A percentile compares a stretch with the other conserved stretches of the same genome.
Conservation (phyloP, 2,113 vertebrate genomes). For the Hepsetus odoe region DNA sequence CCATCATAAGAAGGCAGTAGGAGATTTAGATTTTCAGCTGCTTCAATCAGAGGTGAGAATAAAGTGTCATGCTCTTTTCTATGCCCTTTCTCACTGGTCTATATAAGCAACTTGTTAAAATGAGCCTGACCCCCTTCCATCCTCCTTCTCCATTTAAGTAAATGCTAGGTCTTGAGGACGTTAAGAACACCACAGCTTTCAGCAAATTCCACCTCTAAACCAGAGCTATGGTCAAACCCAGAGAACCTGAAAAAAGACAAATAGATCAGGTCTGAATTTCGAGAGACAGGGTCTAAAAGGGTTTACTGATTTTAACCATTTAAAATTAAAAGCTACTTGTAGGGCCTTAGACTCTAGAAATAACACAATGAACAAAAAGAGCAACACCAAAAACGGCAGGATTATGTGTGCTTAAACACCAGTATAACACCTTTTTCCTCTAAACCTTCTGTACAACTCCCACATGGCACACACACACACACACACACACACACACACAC, state of each 20-base stretch:
- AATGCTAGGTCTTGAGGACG: conserved; percentile 61
- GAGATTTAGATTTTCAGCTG: neutral
- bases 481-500: neutral
- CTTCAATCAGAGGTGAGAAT: conserved; percentile 20
- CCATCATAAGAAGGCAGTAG: conserved; percentile 16
- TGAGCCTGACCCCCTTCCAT: neutral
- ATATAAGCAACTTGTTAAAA: neutral
- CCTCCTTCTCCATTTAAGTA: conserved; percentile 37
- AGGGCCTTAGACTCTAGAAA: neutral
- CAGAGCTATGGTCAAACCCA: conserved; percentile 1
- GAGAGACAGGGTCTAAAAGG: conserved; percentile 7
- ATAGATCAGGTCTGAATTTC: conserved; percentile 11
- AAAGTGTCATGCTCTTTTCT: neutral
- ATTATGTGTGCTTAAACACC: neutral
- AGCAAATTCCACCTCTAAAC: conserved; percentile 20
- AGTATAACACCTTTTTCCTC: neutral
- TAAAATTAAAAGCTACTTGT: neutral
- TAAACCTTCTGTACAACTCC: no score
- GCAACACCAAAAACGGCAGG: neutral
- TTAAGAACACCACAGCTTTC: conserved; percentile 59
- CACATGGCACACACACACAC: neutral
- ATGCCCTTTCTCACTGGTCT: neutral
- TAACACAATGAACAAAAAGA: neutral
- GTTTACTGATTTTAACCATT: neutral
- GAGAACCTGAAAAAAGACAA: neutral